Conservation (phyloP, 37 sponge, comb jelly and placozoan genomes). For the Chondrilla cf. caribensis region DNA sequence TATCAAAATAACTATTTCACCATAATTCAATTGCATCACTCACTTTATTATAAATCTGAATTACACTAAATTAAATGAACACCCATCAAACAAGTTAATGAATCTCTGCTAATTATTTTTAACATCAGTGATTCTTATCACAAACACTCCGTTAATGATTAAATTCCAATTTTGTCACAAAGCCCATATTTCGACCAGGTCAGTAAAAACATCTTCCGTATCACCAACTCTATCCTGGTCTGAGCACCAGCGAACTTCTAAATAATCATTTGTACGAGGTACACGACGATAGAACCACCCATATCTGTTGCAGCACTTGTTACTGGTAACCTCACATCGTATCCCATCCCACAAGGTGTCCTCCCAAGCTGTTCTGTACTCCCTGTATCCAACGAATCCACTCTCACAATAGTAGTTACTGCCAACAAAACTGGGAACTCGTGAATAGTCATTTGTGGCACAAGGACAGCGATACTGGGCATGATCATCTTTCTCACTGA, state of each 20-base stretch:
- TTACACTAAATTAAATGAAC: no score
- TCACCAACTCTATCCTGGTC: neutral
- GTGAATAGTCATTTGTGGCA: neutral
- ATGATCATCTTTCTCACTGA: neutral
- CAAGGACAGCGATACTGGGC: neutral
- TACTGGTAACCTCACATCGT: neutral
- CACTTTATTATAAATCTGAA: no score
- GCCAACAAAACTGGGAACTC: neutral
- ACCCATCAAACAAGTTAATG: no score
- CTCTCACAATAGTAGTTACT: neutral
- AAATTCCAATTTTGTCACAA: no score
- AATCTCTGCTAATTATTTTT: no score
- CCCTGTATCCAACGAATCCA: neutral
- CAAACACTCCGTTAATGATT: no score
- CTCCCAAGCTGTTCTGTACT: neutral
- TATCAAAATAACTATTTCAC: no score
- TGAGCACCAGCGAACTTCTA: conserved; percentile 10
- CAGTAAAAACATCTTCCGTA: neutral
- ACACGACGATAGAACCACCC: conserved; percentile 2
- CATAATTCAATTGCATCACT: no score
- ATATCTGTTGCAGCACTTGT: conserved; percentile 1
- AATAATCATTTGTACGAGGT: neutral
- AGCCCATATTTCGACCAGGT: neutral
- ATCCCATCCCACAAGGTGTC: conserved; percentile 17
- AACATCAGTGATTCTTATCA: no score